Evolutionary conservation across 92 coral and sea anemone genomes (phyloP).

Genomic region (Epizoanthus scotinus): DNA sequence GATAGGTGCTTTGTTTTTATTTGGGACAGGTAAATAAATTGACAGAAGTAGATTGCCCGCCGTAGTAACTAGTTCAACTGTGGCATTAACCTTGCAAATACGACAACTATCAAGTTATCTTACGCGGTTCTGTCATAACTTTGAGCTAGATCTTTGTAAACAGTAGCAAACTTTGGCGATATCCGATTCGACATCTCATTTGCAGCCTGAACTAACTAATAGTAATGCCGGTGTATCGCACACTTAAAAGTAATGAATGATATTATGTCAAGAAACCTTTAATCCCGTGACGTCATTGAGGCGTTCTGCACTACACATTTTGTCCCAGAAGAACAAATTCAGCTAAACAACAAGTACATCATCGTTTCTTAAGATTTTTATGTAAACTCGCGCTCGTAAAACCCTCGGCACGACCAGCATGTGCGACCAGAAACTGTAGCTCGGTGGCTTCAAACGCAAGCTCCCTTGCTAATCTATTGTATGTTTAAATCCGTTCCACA

Average conservation of each 20-base stretch:
- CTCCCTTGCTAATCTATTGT: no score
- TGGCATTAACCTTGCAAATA: background rate
- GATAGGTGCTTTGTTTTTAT: background rate
- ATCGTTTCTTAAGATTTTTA: no score
- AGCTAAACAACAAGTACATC: background rate
- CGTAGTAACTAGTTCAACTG: background rate
- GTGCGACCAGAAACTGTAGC: no score
- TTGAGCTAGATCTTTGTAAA: background rate
- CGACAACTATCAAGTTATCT: background rate
- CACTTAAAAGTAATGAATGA: conserved; percentile 5
- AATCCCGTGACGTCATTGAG: conserved; percentile 13
- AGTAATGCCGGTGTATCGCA: conserved; percentile 15
- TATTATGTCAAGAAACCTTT: conserved; percentile 3
- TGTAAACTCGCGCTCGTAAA: no score
- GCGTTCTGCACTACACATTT: background rate
- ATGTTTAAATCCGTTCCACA: background rate
- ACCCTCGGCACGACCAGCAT: no score
- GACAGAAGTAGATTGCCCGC: background rate
- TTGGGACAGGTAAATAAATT: conserved; percentile 2
- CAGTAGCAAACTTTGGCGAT: background rate
- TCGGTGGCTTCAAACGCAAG: no score
- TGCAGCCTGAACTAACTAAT: background rate
- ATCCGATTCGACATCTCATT: background rate
- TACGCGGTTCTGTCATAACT: background rate
- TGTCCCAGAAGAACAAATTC: background rate